Conservation (phyloP, 2,888 invertebrate genomes). For the Clusia tigrina region DNA sequence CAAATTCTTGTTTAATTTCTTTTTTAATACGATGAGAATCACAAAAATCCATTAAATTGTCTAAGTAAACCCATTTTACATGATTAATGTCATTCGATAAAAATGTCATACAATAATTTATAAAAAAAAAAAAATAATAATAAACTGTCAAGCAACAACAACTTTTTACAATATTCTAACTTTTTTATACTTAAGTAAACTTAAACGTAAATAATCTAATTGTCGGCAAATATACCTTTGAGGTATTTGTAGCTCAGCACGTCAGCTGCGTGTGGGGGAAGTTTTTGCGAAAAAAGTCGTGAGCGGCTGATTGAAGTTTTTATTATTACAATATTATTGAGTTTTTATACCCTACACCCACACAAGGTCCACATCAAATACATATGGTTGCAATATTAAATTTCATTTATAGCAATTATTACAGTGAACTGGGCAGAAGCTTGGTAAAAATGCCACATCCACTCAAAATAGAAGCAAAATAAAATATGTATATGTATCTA, state of each 20-base stretch:
- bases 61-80: no score
- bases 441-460: no score
- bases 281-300: slow-evolving; percentile 6
- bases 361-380: no score
- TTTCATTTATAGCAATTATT: no score
- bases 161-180: neutral
- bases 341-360: neutral
- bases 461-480: no score
- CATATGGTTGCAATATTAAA: no score
- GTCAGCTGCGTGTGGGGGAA: neutral
- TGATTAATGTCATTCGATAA: no score
- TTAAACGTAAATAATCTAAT: neutral
- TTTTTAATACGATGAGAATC: neutral
- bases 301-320: neutral
- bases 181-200: neutral
- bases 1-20: neutral
- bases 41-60: neutral
- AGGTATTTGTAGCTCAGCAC: neutral
- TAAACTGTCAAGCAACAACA: slow-evolving; percentile 6
- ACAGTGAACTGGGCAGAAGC: no score
- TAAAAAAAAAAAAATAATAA: neutral
- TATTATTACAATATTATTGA: neutral
- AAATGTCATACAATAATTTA: neutral
- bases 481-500: no score
- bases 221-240: slow-evolving; percentile 20